phyloP scores from a whole-genome alignment of 2,888 invertebrate species.

The Synergus laeviventris region DNA sequence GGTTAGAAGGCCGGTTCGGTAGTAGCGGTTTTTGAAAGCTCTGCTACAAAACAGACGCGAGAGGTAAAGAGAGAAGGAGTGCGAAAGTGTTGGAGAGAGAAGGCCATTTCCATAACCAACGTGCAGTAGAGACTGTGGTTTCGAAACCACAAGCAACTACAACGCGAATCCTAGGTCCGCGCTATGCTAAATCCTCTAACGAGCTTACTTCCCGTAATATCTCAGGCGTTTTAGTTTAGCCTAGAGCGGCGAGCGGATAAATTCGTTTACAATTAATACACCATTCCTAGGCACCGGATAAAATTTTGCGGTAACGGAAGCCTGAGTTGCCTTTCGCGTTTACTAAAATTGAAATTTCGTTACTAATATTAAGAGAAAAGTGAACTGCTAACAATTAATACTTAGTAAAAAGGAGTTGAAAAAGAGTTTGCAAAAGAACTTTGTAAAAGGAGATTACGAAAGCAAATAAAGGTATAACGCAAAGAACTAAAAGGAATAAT shows the following conservation, averaged over 20 bases:
- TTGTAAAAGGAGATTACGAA: no score
- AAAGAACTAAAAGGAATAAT: background rate
- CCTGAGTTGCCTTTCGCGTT: slow-evolving; percentile 27
- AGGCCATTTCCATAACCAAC: slow-evolving; percentile 64
- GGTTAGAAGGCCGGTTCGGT: slow-evolving; percentile 51
- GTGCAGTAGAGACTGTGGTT: slow-evolving; percentile 72
- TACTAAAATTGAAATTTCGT: slow-evolving; percentile 21
- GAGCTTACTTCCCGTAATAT: slow-evolving; percentile 74
- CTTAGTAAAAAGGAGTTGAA: no score
- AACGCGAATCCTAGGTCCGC: slow-evolving; percentile 59
- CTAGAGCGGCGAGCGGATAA: slow-evolving; percentile 66
- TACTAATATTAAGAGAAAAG: background rate
- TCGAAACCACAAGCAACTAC: slow-evolving; percentile 71
- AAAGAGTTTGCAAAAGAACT: no score
- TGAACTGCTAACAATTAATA: no score
- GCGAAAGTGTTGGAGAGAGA: slow-evolving; percentile 41
- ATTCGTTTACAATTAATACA: slow-evolving; percentile 71
- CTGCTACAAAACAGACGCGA: slow-evolving; percentile 64
- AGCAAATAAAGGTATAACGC: no score
- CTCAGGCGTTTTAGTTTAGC: slow-evolving; percentile 69
- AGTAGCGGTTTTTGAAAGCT: slow-evolving; percentile 72
- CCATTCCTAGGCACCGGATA: slow-evolving; percentile 53
- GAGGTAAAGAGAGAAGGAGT: slow-evolving; percentile 37
- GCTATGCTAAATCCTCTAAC: slow-evolving; percentile 71
- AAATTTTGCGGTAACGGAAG: slow-evolving; percentile 28